These are phyloP conservation scores for Astropecten irregularis DNA, from an alignment of 53 echinoderm and acorn worm species.

Conservation along the genomic window DNA sequence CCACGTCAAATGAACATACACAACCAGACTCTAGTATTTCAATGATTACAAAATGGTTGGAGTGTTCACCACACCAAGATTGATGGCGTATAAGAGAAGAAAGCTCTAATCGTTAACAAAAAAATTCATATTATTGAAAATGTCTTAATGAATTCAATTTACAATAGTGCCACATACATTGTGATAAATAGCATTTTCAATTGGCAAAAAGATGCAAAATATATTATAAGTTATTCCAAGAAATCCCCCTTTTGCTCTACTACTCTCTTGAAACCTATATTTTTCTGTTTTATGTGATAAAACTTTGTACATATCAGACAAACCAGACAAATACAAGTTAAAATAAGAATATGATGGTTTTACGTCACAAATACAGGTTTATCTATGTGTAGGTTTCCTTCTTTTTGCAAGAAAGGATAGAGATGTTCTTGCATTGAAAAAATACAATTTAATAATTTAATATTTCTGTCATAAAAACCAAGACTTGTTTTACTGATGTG, in stretches of 20 bases:
- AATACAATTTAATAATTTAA: too few relatives aligned
- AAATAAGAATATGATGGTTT: background rate
- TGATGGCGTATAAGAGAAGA: constrained; percentile 27
- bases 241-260: background rate
- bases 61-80: background rate
- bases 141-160: constrained; percentile 5
- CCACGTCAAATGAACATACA: background rate
- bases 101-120: constrained; percentile 11
- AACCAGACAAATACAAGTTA: too few relatives aligned
- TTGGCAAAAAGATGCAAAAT: constrained; percentile 45
- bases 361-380: too few relatives aligned
- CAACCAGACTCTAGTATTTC: background rate
- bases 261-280: background rate
- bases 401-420: too few relatives aligned
- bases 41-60: constrained; percentile 30
- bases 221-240: constrained; percentile 19
- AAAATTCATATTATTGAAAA: background rate
- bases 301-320: constrained; percentile 26
- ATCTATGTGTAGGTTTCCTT: too few relatives aligned
- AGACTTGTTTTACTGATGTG: too few relatives aligned
- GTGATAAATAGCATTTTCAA: constrained; percentile 43
- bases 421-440: too few relatives aligned
- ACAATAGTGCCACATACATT: constrained; percentile 34
- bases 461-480: too few relatives aligned
- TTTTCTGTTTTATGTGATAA: background rate